Evolutionary conservation across 2,113 vertebrate species (phyloP).

Genomic region (Ptychochromis oligacanthus): DNA sequence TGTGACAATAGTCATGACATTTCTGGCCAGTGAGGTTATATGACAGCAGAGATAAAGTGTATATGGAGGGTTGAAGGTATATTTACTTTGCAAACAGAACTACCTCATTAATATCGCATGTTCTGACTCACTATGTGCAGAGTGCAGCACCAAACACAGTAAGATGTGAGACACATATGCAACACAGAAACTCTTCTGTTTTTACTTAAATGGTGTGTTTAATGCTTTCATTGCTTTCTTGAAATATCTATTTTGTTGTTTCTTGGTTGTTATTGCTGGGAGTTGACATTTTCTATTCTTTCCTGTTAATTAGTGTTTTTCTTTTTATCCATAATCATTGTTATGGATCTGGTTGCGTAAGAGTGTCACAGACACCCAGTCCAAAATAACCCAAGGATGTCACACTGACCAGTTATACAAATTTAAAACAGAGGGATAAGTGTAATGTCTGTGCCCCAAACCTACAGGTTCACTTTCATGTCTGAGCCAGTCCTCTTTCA

Average conservation of each 20-base stretch:
- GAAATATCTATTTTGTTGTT: neutral
- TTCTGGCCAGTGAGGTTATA: conserved; percentile 37
- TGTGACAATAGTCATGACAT: neutral
- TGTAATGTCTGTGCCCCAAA: neutral
- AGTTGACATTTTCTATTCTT: neutral
- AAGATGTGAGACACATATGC: neutral
- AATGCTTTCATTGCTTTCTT: neutral
- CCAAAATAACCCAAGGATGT: neutral
- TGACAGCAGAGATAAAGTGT: neutral
- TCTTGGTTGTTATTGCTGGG: rapidly evolving
- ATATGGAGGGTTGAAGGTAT: conserved; percentile 22
- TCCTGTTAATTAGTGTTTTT: neutral
- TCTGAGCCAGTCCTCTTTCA: conserved; percentile 34
- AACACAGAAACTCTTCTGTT: neutral
- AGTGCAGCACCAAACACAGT: neutral
- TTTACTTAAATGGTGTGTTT: neutral
- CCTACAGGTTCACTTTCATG: conserved; percentile 30
- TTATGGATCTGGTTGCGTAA: neutral
- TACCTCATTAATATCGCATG: conserved; percentile 19
- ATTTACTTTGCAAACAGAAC: conserved; percentile 49
- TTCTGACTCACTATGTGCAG: conserved; percentile 23
- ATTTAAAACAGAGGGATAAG: neutral
- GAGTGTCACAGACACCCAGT: neutral
- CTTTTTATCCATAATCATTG: neutral
- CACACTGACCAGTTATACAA: neutral